phyloP scores from a whole-genome alignment of 1,140 invertebrate genomes.

The Pomacea maculata region DNA sequence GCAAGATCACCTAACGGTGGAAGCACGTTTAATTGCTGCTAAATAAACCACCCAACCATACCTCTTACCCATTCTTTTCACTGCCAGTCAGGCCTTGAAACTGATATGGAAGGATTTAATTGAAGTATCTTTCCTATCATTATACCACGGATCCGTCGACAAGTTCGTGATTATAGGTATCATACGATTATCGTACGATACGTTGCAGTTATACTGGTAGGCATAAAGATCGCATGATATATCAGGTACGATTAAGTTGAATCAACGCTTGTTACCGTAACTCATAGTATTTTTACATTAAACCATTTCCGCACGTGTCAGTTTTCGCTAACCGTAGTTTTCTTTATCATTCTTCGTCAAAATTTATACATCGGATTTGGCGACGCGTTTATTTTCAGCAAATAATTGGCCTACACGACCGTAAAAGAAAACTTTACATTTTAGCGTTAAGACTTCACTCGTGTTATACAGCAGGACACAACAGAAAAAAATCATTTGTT shows the following conservation, averaged over 20 bases:
- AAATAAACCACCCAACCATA: not conserved
- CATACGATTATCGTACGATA: not conserved
- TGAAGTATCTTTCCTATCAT: conserved; percentile 17
- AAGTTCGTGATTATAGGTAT: too few species aligned
- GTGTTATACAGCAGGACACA: too few species aligned
- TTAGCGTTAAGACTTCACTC: too few species aligned
- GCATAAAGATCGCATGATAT: conserved; percentile 10
- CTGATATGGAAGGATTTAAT: conserved; percentile 29
- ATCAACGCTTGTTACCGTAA: not conserved
- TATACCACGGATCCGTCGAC: not conserved
- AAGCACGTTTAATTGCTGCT: too few species aligned
- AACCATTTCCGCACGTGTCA: not conserved
- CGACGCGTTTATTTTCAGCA: not conserved
- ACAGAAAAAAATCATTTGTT: too few species aligned
- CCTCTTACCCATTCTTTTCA: conserved; percentile 20
- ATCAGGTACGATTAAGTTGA: not conserved
- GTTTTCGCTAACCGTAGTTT: too few species aligned
- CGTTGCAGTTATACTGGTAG: conserved; percentile 23
- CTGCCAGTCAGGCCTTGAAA: conserved; percentile 12
- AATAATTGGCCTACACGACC: not conserved
- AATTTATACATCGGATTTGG: not conserved
- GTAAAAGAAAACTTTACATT: too few species aligned
- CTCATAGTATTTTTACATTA: not conserved
- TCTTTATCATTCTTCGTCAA: not conserved
- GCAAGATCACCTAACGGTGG: too few species aligned